A percentile compares a stretch with the other conserved stretches of the same genome.
These are phyloP conservation scores for Ctenoplectra terminalis DNA, from an alignment of 1,140 invertebrate species.

Conservation along the genomic window DNA sequence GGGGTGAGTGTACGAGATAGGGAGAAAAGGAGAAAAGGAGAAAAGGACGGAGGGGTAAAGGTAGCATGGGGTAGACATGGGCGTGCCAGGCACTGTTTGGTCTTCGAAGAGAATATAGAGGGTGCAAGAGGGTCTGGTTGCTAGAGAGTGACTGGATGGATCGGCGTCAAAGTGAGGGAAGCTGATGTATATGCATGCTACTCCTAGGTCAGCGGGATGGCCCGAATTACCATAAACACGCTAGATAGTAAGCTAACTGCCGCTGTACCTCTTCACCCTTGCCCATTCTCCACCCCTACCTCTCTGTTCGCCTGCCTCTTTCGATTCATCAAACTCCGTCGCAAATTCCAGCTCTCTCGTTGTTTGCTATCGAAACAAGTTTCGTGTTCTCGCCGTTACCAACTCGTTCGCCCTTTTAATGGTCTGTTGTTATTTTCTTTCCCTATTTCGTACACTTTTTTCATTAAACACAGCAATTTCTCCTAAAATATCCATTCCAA, in stretches of 20 bases:
- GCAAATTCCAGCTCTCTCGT: slow-evolving; percentile 13
- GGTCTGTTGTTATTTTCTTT: not conserved
- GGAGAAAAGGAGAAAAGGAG: not conserved
- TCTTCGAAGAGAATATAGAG: slow-evolving; percentile 55
- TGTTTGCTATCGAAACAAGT: not conserved
- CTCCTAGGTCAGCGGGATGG: slow-evolving; percentile 72
- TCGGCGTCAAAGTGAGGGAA: slow-evolving; percentile 73
- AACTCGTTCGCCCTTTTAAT: not conserved
- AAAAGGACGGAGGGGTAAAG: slow-evolving; percentile 1
- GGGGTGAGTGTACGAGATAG: not conserved
- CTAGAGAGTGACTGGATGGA: slow-evolving; percentile 55
- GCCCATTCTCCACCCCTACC: not conserved
- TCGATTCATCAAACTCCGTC: slow-evolving; percentile 51
- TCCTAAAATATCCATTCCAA: not conserved
- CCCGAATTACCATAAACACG: slow-evolving; percentile 76
- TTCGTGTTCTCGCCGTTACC: not conserved
- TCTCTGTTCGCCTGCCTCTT: slow-evolving; percentile 41
- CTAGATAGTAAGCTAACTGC: slow-evolving; percentile 75
- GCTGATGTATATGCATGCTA: slow-evolving; percentile 77
- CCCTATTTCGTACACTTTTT: not conserved
- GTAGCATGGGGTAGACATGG: slow-evolving; percentile 49
- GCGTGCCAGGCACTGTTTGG: slow-evolving; percentile 61
- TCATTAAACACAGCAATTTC: not conserved
- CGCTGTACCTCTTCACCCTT: slow-evolving; percentile 58
- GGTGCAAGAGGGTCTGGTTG: slow-evolving; percentile 42